Evolutionary conservation across 2,888 invertebrate genomes (phyloP), one percentile per base, ranked within the genome.

Genomic region (Onchidella celtica): DNA sequence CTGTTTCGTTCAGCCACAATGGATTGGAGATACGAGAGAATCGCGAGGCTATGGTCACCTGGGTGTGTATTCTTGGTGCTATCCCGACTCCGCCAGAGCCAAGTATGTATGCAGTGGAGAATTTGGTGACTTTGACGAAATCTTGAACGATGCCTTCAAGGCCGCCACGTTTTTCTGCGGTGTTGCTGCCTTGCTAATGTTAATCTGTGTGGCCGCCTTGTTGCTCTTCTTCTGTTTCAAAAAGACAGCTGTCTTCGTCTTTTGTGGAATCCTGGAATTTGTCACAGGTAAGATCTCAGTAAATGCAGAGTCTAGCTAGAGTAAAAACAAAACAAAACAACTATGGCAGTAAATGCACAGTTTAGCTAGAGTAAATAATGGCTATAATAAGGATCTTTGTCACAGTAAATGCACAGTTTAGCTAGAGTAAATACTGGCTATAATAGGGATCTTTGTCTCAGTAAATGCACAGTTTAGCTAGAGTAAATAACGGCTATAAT

Each of bases 181-280:
- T 40, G 95, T 97, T 81, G 96, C 98, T 40, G 97, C 97, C 1
- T 87, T 93, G 0, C 95, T 98, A 88, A 97, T 98, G 86, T 94
- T 98, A 88, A 94, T 98, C 88, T 97, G 97, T 74, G 97, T 99
- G 89, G 96, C 96, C 93, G 96, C 93, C 85, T 96, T 99, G 95
- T 94, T 98, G 86, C 95, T 98, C 88, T 98, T 98, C 95, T 96
- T 98, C 94, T 97, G 98, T 94, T 96, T 98, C 94, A 97, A 97
- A 93, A 97, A 98, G 59, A 97, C 97, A 40, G 96, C 96, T 74
- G 98, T 99, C 77, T 99, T 97, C 94, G 96, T 97, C 91, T 95
- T 98, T 84, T 98, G 98, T 92, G 98, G 97, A 72, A 98, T 98
- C 97, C 95, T 99, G 94, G 99, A 99, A 94, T 95, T 98, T 24